Conservation (phyloP, 2,113 vertebrate genomes). For the Oceanodroma tethys region DNA sequence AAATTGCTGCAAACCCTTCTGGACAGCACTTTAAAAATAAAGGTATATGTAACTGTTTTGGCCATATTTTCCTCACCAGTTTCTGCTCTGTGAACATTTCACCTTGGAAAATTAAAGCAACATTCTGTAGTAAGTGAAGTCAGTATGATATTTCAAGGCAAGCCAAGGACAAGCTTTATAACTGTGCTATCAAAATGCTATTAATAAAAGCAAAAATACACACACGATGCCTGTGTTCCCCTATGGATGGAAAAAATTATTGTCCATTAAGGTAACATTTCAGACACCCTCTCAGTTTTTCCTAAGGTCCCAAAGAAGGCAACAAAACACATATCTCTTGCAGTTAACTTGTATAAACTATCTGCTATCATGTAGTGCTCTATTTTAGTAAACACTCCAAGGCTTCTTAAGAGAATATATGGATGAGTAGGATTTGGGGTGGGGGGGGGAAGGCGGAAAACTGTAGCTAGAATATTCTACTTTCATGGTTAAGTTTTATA, state of each 20-base stretch:
- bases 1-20: conserved; percentile 43
- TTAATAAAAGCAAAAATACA: conserved; percentile 62
- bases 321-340: conserved; percentile 6
- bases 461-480: background rate
- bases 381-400: background rate
- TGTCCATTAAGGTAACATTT: conserved; percentile 44
- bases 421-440: background rate
- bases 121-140: conserved; percentile 38
- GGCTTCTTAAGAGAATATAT: background rate
- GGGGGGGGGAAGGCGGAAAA: background rate
- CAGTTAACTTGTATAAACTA: background rate
- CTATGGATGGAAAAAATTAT: conserved; percentile 43
- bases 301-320: conserved; percentile 8
- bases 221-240: background rate
- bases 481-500: background rate
- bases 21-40: conserved; percentile 55
- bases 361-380: background rate
- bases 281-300: background rate
- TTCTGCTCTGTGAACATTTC: conserved; percentile 5
- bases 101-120: conserved; percentile 63
- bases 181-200: conserved; percentile 48
- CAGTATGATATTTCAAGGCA: conserved; percentile 52
- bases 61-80: conserved; percentile 1
- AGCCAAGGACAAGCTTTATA: conserved; percentile 59
- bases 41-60: conserved; percentile 16